A percentile compares a stretch with the other conserved stretches of the same genome.
phyloP scores from a whole-genome alignment of 2,888 invertebrate species.

The Shargacucullia verbasci region DNA sequence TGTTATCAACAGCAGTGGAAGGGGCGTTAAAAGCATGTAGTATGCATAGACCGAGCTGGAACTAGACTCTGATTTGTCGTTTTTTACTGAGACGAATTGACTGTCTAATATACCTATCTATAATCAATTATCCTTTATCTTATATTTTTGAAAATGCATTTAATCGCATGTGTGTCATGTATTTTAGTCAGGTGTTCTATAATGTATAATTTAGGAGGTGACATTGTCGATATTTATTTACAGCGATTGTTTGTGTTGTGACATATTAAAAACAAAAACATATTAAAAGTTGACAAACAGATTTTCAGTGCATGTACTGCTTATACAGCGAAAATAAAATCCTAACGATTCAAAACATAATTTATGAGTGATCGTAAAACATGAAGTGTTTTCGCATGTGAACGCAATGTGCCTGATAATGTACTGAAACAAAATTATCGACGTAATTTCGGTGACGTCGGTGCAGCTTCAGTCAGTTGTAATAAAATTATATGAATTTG shows the following conservation, averaged over 20 bases:
- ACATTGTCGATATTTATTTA: conserved; percentile 16
- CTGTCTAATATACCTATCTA: too few relatives aligned
- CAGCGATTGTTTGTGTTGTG: conserved; percentile 10
- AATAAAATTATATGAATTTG: conserved; percentile 24
- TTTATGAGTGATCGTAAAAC: conserved; percentile 9
- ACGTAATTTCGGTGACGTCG: neutral
- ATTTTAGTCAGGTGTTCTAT: neutral
- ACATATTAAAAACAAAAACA: conserved; percentile 21
- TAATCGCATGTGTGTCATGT: too few relatives aligned
- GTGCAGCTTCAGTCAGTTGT: conserved; percentile 1
- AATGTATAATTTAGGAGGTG: conserved; percentile 15
- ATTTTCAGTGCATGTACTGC: conserved; percentile 11
- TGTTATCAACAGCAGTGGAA: too few relatives aligned
- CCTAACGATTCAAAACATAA: conserved; percentile 1
- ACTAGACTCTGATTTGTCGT: too few relatives aligned
- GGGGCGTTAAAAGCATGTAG: too few relatives aligned
- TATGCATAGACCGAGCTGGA: too few relatives aligned
- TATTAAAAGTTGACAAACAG: conserved; percentile 18
- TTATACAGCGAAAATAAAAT: conserved; percentile 3
- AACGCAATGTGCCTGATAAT: conserved; percentile 5
- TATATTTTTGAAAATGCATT: too few relatives aligned
- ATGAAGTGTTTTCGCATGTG: conserved; percentile 4
- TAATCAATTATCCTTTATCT: too few relatives aligned
- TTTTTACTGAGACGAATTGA: too few relatives aligned
- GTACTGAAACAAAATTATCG: conserved; percentile 6